Percentiles rank a stretch among this genome's conserved stretches.
These are phyloP conservation scores for Telmatochromis brachygnathus DNA, from an alignment of 2,113 vertebrate genomes.

Conservation along the genomic window DNA sequence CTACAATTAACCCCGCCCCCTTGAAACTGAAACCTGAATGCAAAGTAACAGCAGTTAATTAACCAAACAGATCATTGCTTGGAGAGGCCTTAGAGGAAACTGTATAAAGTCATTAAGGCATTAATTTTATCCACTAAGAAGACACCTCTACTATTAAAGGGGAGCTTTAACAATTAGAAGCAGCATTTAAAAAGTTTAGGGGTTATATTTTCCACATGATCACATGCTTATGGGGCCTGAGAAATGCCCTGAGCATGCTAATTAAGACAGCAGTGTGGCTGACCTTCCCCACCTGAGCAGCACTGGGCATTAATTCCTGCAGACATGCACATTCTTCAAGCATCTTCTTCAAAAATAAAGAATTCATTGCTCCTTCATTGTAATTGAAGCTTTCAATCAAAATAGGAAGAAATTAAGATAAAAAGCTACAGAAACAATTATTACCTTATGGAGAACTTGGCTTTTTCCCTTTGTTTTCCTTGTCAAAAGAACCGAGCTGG, in stretches of 20 bases:
- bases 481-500: background rate
- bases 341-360: background rate
- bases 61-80: conserved; percentile 24
- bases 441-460: background rate
- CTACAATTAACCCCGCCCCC: background rate
- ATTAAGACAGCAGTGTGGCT: conserved; percentile 31
- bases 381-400: background rate
- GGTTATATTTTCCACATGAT: conserved; percentile 22
- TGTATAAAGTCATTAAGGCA: background rate
- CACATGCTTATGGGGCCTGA: background rate
- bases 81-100: background rate
- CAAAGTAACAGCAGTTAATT: conserved; percentile 4
- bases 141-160: background rate
- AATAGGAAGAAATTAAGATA: background rate
- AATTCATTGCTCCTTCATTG: background rate
- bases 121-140: background rate
- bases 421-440: background rate
- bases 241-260: conserved; percentile 28
- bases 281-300: background rate
- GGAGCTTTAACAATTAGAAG: conserved; percentile 24
- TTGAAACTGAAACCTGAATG: background rate
- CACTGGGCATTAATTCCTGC: background rate
- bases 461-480: background rate
- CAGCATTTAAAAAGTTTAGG: conserved; percentile 18
- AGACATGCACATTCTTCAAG: background rate